These are phyloP conservation scores for Microctonus hyperodae DNA, from an alignment of 2,888 invertebrate genomes.

Conservation along the genomic window DNA sequence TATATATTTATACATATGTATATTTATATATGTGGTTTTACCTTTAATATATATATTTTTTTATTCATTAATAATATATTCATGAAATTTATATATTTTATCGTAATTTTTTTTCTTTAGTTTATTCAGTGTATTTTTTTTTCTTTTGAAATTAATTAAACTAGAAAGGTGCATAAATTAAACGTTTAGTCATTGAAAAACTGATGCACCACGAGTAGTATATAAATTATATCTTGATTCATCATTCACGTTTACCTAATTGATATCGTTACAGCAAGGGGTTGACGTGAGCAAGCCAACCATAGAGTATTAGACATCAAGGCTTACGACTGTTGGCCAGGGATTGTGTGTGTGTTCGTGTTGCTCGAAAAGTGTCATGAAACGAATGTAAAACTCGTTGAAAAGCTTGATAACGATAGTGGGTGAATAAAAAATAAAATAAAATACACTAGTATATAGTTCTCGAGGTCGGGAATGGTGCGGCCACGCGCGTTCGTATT, in stretches of 20 bases:
- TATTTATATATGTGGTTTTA: too few species aligned
- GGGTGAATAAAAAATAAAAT: conserved; percentile 35
- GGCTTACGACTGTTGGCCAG: not conserved
- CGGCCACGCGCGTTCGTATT: conserved; percentile 18
- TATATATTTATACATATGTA: too few species aligned
- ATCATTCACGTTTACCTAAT: conserved; percentile 15
- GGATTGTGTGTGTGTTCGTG: conserved; percentile 42
- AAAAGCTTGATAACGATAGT: conserved; percentile 57
- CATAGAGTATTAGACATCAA: conserved; percentile 7
- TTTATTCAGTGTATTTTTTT: not conserved
- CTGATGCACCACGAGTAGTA: not conserved
- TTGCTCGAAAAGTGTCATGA: conserved; percentile 54
- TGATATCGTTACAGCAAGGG: conserved; percentile 29
- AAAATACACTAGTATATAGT: conserved; percentile 42
- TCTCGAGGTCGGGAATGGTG: conserved; percentile 20
- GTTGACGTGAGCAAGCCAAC: conserved; percentile 25
- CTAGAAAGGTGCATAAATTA: not conserved
- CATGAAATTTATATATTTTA: too few species aligned
- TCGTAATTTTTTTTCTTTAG: too few species aligned
- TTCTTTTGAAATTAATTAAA: not conserved
- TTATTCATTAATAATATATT: too few species aligned
- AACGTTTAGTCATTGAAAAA: not conserved
- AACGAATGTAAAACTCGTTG: conserved; percentile 55
- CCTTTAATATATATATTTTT: too few species aligned
- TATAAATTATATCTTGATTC: conserved; percentile 7